A percentile compares a stretch with the other conserved stretches of the same genome.
Evolutionary conservation across 2,113 vertebrate genomes (phyloP).

Genomic region (Crocuta crocuta): DNA sequence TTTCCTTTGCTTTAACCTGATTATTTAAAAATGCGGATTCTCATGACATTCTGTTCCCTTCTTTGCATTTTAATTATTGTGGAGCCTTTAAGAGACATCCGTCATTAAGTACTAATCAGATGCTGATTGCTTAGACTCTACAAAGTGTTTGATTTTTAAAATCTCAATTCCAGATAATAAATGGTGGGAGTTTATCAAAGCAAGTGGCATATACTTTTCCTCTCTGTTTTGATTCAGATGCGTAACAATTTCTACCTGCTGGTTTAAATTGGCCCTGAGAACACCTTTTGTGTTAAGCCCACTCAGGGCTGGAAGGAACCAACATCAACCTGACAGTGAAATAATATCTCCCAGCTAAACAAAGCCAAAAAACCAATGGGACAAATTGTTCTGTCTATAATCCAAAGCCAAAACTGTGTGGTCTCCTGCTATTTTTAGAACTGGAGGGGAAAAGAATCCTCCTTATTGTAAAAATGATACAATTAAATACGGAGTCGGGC

Average conservation of each 20-base stretch:
- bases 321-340: constrained; percentile 54
- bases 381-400: constrained; percentile 58
- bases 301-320: constrained; percentile 54
- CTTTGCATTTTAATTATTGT: constrained; percentile 70
- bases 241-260: constrained; percentile 72
- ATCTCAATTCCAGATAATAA: constrained; percentile 62
- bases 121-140: constrained; percentile 69
- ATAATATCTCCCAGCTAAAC: constrained; percentile 67
- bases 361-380: constrained; percentile 60
- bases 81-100: constrained; percentile 46
- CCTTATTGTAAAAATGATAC: constrained; percentile 67
- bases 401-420: constrained; percentile 44
- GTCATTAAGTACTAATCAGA: constrained; percentile 66
- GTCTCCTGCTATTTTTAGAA: constrained; percentile 52
- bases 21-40: constrained; percentile 60
- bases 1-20: constrained; percentile 58
- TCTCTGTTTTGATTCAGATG: constrained; percentile 61
- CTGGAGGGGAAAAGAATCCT: constrained; percentile 12
- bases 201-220: constrained; percentile 65
- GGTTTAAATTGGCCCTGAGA: constrained; percentile 63
- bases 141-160: constrained; percentile 63
- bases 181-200: constrained; percentile 70
- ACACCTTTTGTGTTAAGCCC: constrained; percentile 72
- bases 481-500: constrained; percentile 58
- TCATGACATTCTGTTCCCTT: constrained; percentile 34